Evolutionary conservation across 2,888 invertebrate species (phyloP), one percentile per base, ranked within the genome.

Genomic region (Trichopria drosophilae): DNA sequence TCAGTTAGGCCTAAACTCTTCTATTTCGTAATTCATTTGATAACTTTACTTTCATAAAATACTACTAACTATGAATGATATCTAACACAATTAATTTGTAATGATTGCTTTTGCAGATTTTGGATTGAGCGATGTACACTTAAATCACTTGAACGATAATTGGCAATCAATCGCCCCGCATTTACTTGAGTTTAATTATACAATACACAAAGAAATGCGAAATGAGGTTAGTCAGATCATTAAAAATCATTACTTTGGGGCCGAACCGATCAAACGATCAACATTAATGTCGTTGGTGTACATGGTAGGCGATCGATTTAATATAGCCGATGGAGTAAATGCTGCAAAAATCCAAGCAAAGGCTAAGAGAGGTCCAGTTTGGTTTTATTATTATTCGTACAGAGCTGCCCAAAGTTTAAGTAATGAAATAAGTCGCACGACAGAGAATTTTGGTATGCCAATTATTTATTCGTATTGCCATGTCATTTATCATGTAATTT

Each of bases 301-400:
- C 16, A 19, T 50, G 22, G 16, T 19, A 3, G 50, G 43, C 15
- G 43, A 50, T 15, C 19, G 18, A 23, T 12, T 19, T 6, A 36
- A 36, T 36, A 13, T 28, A 5, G 24, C 23, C 3, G 19, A 24
- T 31, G 28, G 18, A 7, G 45, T 36, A 9, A 41, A 31, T 29
- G 32, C 48, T 4, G 42, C 34, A 1, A 34, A 32, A 22, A 18
- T 48, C 4, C 42, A 36, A 3, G 42, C 45, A 4, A 6, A 12
- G 29, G 15, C 19, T 2, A 15, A 28, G 9, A 41, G 35, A 10
- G 36, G 36, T 19, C 41, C 35, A 1, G 48, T 48, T 20, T 18
- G 34, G 15, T 28, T 34, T 26, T 48, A 41, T n/a, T 28, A 35
- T 15, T 48, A 42, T n/a, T 41, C 20, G 12, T 48, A 42, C 18